Conservation (phyloP, 2,888 invertebrate species). For the Hirtodrosophila confusa region DNA sequence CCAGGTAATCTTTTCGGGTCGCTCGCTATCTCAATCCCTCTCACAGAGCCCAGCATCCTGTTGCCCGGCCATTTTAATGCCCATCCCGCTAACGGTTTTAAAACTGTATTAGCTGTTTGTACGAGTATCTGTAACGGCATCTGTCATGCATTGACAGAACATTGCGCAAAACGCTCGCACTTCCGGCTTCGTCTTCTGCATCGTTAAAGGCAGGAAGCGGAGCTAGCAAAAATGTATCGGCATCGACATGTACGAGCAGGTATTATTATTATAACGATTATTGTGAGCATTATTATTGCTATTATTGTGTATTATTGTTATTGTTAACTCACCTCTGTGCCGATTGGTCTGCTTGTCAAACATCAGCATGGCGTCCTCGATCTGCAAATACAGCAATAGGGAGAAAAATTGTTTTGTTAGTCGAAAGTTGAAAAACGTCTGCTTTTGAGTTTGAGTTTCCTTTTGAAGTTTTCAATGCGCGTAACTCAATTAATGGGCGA, state of each 20-base stretch:
- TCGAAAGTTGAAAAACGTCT: background rate
- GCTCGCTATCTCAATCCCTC: conserved; percentile 1
- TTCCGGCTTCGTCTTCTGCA: conserved; percentile 67
- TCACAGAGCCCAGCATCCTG: conserved; percentile 44
- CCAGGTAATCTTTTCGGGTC: conserved; percentile 73
- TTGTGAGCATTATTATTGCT: conserved; percentile 7
- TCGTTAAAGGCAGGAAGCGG: conserved; percentile 74
- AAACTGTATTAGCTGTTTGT: conserved; percentile 56
- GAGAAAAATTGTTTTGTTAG: conserved; percentile 30
- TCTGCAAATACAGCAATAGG: conserved; percentile 89
- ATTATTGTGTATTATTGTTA: conserved; percentile 2
- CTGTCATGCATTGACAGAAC: conserved; percentile 60
- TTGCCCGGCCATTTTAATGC: conserved; percentile 65
- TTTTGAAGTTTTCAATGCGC: conserved; percentile 51
- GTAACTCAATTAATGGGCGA: conserved; percentile 76
- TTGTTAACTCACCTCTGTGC: conserved; percentile 94
- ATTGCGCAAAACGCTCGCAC: conserved; percentile 75
- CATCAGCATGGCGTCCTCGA: conserved; percentile 99
- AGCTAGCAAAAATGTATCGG: conserved; percentile 45
- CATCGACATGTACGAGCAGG: conserved; percentile 4
- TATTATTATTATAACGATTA: conserved; percentile 37
- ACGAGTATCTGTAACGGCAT: conserved; percentile 48
- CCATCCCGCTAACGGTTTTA: conserved; percentile 44
- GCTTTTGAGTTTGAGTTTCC: conserved; percentile 12
- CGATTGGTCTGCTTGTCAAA: conserved; percentile 99